Evolutionary conservation across 2,888 invertebrate genomes (phyloP), one percentile per base, ranked within the genome.

Genomic region (Helleia helle): DNA sequence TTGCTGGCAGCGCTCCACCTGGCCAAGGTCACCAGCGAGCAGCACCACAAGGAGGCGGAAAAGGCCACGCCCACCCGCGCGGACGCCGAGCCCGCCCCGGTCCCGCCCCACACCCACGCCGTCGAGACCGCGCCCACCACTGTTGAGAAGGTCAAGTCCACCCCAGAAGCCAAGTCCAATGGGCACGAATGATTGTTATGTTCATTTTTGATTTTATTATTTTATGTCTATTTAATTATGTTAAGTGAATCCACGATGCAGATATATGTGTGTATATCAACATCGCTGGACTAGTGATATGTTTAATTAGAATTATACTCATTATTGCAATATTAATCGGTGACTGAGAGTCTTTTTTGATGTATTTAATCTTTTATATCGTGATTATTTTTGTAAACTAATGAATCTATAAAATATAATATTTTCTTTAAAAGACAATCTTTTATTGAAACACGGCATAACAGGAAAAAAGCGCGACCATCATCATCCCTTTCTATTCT

Each of bases 1-100:
- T 46, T 83, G 11, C 58, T 84, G 3, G 83, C 83, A 0, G 83
- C 81, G 0, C 56, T 84, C 1, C 83, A 84, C 52, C 71, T 84
- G 17, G 81, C 83, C 14, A 68, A 59, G 31, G 81, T 79, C 13
- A 83, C 81, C 36, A 69, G 68, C 48, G 62, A 71, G 43, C 71
- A 79, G 49, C 71, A 70, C 22, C 63, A 68, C 42, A 46, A 46
- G n/a, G 63, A 63, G 34, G 54, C 60, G n/a, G 49, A 58, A 22
- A 51, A 51, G 13, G 41, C 52, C 3, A 48, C 47, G 13, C 47
- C 54, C 34, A 38, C 51, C 2, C 51, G 52, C 4, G 46, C 43
- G 3, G 53, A 69, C 0, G 60, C 63, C n/a, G 62, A 1, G 25
- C 59, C 9, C 65, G 36, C 24, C 5, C 64, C 6, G 28, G 51